Evolutionary conservation across 2,888 invertebrate species (phyloP), one percentile per base, ranked within the genome.

Genomic region (Ectemnius continuus): DNA sequence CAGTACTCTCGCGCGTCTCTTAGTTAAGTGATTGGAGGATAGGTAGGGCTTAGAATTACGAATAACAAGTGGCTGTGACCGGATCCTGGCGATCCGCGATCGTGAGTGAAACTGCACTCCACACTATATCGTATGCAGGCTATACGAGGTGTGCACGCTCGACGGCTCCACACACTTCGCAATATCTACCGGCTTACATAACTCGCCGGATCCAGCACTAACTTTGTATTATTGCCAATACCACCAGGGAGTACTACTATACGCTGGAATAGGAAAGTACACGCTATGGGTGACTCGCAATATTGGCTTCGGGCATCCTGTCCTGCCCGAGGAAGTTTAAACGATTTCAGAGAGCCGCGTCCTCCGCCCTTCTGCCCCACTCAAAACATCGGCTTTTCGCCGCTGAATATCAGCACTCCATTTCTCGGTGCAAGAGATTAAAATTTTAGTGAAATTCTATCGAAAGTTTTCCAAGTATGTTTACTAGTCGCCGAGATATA

Each of bases 151-250:
- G 63, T 28, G 66, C 57, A 67, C 64, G 58, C 62, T 52, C n/a
- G 62, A 63, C 36, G 36, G 36, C 36, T 36, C 36, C 36, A 68
- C 72, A 70, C 77, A 36, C 68, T 65, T 76, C 72, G 71, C 76
- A 67, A 76, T 72, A 72, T 71, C 67, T 67, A 46, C 48, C 57
- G 58, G 72, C 70, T 67, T 77, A 46, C 47, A 47, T 61, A 63
- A 58, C 60, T 36, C 66, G 2, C 16, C 46, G 52, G 60, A 61
- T 67, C 56, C 69, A 62, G 58, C 63, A 57, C 62, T 69, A 75
- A 73, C 73, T 76, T 68, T 64, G 69, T 71, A 70, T 76, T 79
- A 79, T 77, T 77, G 76, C 62, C 76, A 71, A 76, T 79, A 71
- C 56, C 26, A 16, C 20, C 58, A 18, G 57, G 46, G 64, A 57